Conservation (phyloP, 2,888 invertebrate species). For the Tetranychus piercei region DNA sequence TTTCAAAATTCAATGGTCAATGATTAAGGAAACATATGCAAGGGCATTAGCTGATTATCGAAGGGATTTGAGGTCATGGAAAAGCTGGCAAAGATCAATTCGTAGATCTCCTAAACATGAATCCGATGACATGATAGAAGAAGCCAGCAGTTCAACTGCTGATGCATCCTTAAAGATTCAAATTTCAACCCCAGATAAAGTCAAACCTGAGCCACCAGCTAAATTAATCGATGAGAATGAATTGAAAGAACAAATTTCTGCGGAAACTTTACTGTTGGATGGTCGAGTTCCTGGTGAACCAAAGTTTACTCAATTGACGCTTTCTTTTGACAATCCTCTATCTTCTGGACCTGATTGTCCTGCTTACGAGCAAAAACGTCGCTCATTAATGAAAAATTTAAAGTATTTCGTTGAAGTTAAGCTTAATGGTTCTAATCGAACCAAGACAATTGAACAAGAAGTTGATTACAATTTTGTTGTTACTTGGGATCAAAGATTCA, state of each 20-base stretch:
- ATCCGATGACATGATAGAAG: background rate
- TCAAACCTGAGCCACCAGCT: background rate
- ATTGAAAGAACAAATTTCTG: background rate
- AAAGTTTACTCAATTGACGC: background rate
- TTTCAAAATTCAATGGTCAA: constrained; percentile 34
- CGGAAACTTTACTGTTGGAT: constrained; percentile 13
- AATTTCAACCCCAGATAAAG: background rate
- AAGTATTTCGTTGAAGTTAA: background rate
- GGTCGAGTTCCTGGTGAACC: constrained; percentile 20
- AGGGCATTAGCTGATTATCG: constrained; percentile 41
- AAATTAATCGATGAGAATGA: background rate
- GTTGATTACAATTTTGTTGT: background rate
- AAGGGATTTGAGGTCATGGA: constrained; percentile 37
- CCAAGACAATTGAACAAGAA: constrained; percentile 6
- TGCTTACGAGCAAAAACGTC: background rate
- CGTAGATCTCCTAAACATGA: background rate
- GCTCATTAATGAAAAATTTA: background rate
- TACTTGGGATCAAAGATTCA: constrained; percentile 1
- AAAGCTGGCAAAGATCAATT: constrained; percentile 29
- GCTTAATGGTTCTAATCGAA: background rate
- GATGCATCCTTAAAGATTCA: background rate
- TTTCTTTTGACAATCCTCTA: background rate
- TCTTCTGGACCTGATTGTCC: constrained; percentile 6
- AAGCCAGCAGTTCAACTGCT: background rate
- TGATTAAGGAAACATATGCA: constrained; percentile 32